Base-by-base conservation (phyloP, 2,113 vertebrate genomes). In the Ornithorhynchus anatinus region DNA sequence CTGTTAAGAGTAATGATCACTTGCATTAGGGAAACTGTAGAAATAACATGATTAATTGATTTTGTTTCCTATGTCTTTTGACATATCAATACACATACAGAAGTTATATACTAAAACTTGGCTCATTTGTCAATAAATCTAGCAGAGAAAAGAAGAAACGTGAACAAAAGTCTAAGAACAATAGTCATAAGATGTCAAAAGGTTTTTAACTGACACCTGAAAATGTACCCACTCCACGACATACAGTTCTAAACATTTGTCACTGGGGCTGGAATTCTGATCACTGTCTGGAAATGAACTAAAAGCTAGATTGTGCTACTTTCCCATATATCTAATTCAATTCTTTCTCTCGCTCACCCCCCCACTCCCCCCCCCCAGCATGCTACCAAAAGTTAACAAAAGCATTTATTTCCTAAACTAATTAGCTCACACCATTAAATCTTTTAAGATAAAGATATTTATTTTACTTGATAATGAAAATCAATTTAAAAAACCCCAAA, bases 341-440 rank as follows among this genome's bases (percentile, higher is more conserved):
- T 57, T 79, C 43, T 43, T 77, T 70, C n/a, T n/a, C n/a, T n/a
- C n/a, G n/a, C n/a, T n/a, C n/a, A n/a, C n/a, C n/a, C n/a, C n/a
- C n/a, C n/a, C n/a, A n/a, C n/a, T n/a, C n/a, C n/a, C n/a, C n/a
- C n/a, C n/a, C n/a, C n/a, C n/a, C n/a, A n/a, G n/a, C n/a, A n/a
- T n/a, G n/a, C n/a, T n/a, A n/a, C n/a, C n/a, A n/a, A 79, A 83
- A 84, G 87, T 87, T 78, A 83, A 84, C 73, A 66, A 82, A 72
- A 83, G 64, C 51, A 81, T 25, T 37, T 76, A 59, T 85, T 85
- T 80, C 73, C 69, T 71, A 74, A 67, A 39, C 54, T 69, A 86
- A 85, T 89, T 79, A 83, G 77, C 82, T 81, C 75, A 84, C 84
- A 85, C 72, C 72, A 86, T 79, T 81, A 78, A 82, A 85, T 82